Evolutionary conservation across 2,113 vertebrate genomes (phyloP).

Genomic region (Eublepharis macularius): DNA sequence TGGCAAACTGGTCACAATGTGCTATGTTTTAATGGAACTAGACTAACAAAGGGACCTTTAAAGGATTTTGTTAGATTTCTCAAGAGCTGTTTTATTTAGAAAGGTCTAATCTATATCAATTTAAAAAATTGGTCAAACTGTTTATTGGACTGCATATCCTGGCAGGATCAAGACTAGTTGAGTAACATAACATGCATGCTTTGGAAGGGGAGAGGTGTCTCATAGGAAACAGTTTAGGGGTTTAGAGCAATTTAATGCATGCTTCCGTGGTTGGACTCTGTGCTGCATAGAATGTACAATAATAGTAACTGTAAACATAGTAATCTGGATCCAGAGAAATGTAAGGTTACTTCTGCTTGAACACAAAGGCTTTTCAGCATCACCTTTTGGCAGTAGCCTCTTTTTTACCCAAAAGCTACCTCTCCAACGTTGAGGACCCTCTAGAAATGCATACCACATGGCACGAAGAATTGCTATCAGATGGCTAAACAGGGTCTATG

Average conservation of each 20-base stretch:
- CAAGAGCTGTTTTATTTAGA: background rate
- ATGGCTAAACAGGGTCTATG: background rate
- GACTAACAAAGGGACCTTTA: constrained; percentile 17
- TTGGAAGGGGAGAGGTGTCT: background rate
- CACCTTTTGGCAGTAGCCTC: background rate
- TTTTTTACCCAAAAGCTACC: background rate
- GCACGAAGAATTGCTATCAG: background rate
- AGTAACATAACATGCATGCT: background rate
- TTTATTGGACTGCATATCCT: background rate
- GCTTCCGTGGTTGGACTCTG: background rate
- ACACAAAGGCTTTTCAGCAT: background rate
- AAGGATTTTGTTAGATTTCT: constrained; percentile 4
- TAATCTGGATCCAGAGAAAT: background rate
- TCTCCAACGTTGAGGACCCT: background rate
- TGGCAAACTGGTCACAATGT: constrained; percentile 6
- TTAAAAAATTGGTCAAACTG: constrained; percentile 12
- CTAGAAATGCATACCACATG: background rate
- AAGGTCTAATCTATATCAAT: background rate
- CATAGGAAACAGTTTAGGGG: constrained; percentile 10
- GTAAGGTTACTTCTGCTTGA: background rate
- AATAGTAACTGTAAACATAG: background rate
- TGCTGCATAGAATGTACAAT: background rate
- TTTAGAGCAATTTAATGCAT: background rate
- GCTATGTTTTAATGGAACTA: constrained; percentile 16
- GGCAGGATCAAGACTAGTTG: background rate